Evolutionary conservation across 2,113 vertebrate genomes (phyloP), one percentile per base, ranked within the genome.

Genomic region (Ciconia boyciana): DNA sequence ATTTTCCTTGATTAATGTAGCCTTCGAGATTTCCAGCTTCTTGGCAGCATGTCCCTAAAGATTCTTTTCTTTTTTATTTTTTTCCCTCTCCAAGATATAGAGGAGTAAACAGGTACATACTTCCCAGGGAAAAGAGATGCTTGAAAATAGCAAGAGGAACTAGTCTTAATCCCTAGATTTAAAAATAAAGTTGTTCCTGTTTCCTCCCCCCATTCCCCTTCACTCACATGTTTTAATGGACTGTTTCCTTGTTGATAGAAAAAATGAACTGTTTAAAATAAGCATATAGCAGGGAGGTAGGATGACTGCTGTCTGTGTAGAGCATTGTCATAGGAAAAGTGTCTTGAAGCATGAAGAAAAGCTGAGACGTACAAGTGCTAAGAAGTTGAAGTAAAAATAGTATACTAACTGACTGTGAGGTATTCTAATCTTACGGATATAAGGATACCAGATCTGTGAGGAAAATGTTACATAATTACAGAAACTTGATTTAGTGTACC

Each of bases 1-100:
- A 95, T 94, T 85, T 96, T 96, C 57, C 77, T 76, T 95, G 96
- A 97, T 98, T 98, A 97, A 95, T 86, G 75, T 81, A 96, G 83
- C 58, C 89, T 94, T 96, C 92, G 79, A 94, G 83, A 82, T 77
- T 96, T 81, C 87, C 32, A 94, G 43, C 77, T 96, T 92, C 93
- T 94, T 95, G 88, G 69, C 83, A 93, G 81, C 32, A 34, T 60
- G 28, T 93, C 85, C 44, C 69, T 76, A 39, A 94, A 92, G 83
- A 92, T 82, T 83, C 3, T 69, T 88, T 55, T 79, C 18, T 61
- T 62, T 39, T 70, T 65, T n/a, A 4, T 41, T 46, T 10, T 9
- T 5, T 48, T 28, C 17, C 36, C 10, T 24, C 48, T 28, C 17
- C n/a, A 34, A 72, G 69, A 86, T 31, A 77, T 1, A 60, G 70